These are phyloP conservation scores for Formicarius rufipectus DNA, from an alignment of 2,113 vertebrate genomes.

Conservation along the genomic window DNA sequence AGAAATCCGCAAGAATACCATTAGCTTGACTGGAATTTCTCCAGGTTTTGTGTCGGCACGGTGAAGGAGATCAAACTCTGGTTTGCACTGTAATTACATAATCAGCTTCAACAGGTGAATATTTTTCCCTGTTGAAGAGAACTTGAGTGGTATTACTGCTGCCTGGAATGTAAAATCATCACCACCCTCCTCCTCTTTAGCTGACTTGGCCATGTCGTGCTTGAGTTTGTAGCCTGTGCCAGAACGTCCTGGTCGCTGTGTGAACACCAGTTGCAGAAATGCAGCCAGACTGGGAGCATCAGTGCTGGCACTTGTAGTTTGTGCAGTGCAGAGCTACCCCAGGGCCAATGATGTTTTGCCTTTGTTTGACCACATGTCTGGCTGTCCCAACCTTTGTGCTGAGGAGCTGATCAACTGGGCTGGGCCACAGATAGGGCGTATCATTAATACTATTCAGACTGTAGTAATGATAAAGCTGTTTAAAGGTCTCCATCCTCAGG, in stretches of 20 bases:
- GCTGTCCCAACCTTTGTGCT: not conserved
- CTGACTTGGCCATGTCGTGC: not conserved
- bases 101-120: not conserved
- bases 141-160: not conserved
- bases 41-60: not conserved
- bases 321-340: not conserved
- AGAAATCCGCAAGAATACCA: not conserved
- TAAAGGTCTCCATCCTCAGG: not conserved
- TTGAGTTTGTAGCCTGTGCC: not conserved
- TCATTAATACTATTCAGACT: not conserved
- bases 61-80: not conserved
- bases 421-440: accelerated
- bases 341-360: not conserved
- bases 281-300: not conserved
- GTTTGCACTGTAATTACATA: not conserved
- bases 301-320: not conserved
- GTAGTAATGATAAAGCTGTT: not conserved
- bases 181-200: not conserved
- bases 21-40: slow-evolving; percentile 1
- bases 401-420: accelerated
- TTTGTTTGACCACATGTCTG: not conserved
- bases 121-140: not conserved
- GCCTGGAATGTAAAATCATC: not conserved
- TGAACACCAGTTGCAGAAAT: not conserved
- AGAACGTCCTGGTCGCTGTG: not conserved